Evolutionary conservation across 2,113 vertebrate genomes (phyloP).

Genomic region (Pagrus major): DNA sequence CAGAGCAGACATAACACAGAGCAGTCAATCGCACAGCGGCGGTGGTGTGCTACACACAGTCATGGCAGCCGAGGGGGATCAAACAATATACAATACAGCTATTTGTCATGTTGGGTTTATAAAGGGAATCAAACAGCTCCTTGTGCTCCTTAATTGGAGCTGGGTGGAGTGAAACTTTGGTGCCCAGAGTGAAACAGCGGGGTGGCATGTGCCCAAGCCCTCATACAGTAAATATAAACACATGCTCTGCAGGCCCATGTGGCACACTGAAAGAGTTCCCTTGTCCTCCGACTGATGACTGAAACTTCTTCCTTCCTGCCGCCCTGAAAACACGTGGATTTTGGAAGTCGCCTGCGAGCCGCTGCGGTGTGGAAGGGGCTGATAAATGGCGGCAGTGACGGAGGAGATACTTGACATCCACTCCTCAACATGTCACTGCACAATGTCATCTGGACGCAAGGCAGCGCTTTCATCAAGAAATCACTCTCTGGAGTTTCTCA

Average conservation of each 20-base stretch:
- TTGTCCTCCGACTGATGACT: conserved; percentile 67
- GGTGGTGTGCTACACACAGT: conserved; percentile 48
- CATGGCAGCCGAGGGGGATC: conserved; percentile 44
- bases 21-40: conserved; percentile 47
- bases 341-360: conserved; percentile 17
- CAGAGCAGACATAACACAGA: conserved; percentile 75
- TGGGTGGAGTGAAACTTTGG: conserved; percentile 70
- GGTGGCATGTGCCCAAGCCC: conserved; percentile 64
- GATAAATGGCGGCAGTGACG: conserved; percentile 51
- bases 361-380: conserved; percentile 19
- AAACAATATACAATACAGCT: conserved; percentile 67
- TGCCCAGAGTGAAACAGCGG: conserved; percentile 71
- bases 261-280: conserved; percentile 70
- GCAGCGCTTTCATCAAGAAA: conserved; percentile 24
- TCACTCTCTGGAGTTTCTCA: conserved; percentile 9
- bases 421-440: conserved; percentile 7
- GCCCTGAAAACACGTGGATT: conserved; percentile 53
- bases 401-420: conserved; percentile 4
- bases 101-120: conserved; percentile 74
- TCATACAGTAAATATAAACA: conserved; percentile 84
- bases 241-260: conserved; percentile 66
- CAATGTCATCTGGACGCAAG: conserved; percentile 11
- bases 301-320: conserved; percentile 58
- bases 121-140: conserved; percentile 79
- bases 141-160: conserved; percentile 81